These are phyloP conservation scores for Coleophora flavipennella DNA, from an alignment of 2,888 invertebrate genomes.

Conservation along the genomic window DNA sequence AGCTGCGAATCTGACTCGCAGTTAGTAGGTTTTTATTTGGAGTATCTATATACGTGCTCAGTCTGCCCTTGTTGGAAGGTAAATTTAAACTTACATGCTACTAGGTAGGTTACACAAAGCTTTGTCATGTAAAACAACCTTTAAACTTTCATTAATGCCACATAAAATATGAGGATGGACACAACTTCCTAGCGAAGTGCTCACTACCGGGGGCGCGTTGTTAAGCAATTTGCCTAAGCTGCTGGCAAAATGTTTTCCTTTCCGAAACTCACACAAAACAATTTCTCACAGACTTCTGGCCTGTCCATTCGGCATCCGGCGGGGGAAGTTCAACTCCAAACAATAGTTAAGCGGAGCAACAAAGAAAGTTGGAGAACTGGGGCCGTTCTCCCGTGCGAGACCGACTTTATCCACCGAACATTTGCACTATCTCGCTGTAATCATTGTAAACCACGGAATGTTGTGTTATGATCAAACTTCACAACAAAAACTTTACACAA, in stretches of 20 bases:
- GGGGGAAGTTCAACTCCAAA: conserved; percentile 54
- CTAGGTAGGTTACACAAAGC: neutral
- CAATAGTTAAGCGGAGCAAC: conserved; percentile 55
- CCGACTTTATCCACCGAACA: conserved; percentile 27
- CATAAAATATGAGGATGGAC: conserved; percentile 1
- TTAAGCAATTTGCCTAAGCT: conserved; percentile 63
- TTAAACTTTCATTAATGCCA: conserved; percentile 8
- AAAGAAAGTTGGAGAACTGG: conserved; percentile 55
- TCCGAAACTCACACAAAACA: conserved; percentile 63
- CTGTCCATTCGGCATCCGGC: conserved; percentile 60
- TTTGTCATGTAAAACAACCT: conserved; percentile 1
- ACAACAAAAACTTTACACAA: too few species aligned
- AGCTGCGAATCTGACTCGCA: too few species aligned
- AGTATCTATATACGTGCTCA: too few species aligned
- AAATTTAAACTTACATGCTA: too few species aligned
- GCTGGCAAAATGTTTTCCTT: conserved; percentile 65
- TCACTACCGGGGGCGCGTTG: conserved; percentile 11
- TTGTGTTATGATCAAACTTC: conserved; percentile 17
- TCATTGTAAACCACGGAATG: conserved; percentile 29
- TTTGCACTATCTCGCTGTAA: conserved; percentile 29
- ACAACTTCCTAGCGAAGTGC: neutral
- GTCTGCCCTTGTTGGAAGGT: too few species aligned
- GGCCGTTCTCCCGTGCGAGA: conserved; percentile 39
- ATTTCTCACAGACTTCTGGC: conserved; percentile 51
- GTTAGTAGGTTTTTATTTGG: too few species aligned